Percentiles rank a stretch among this genome's conserved stretches.
These are phyloP conservation scores for Drosophila yakuba DNA, from an alignment of 1,140 invertebrate genomes.

Conservation along the genomic window DNA sequence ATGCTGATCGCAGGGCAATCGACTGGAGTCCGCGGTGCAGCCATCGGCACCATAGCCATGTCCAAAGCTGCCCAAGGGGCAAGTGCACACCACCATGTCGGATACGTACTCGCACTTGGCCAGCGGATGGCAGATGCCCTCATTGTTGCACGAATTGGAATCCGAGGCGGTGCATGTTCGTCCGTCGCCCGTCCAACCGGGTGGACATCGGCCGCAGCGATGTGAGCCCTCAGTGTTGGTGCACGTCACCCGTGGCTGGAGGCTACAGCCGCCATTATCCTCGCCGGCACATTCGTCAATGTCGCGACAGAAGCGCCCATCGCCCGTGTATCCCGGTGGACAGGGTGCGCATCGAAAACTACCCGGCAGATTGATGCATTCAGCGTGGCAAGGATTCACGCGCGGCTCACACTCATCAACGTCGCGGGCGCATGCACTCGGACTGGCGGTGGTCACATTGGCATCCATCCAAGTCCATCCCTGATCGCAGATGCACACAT, in stretches of 20 bases:
- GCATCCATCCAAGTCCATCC: conserved; percentile 92
- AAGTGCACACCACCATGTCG: conserved; percentile 89
- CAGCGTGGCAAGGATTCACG: conserved; percentile 91
- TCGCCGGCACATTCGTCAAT: conserved; percentile 92
- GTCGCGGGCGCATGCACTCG: conserved; percentile 88
- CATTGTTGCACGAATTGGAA: conserved; percentile 56
- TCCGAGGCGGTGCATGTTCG: conserved; percentile 84
- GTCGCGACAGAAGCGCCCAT: conserved; percentile 94
- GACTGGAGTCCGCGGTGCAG: conserved; percentile 49
- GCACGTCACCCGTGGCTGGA: conserved; percentile 89
- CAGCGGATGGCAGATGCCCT: conserved; percentile 85
- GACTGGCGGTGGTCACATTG: conserved; percentile 86
- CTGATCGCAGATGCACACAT: conserved; percentile 92
- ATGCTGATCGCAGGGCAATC: conserved; percentile 65
- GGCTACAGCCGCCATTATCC: conserved; percentile 96
- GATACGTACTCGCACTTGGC: conserved; percentile 91
- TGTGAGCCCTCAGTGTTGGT: conserved; percentile 93
- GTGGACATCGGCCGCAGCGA: conserved; percentile 93
- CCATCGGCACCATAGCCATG: conserved; percentile 86
- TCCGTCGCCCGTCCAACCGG: conserved; percentile 94
- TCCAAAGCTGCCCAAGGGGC: conserved; percentile 89
- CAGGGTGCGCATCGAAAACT: conserved; percentile 93
- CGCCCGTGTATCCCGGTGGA: conserved; percentile 92
- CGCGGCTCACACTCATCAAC: conserved; percentile 93
- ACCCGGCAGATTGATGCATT: conserved; percentile 94